Conservation (phyloP, 2,888 invertebrate species). For the Eustalomyia histrio region DNA sequence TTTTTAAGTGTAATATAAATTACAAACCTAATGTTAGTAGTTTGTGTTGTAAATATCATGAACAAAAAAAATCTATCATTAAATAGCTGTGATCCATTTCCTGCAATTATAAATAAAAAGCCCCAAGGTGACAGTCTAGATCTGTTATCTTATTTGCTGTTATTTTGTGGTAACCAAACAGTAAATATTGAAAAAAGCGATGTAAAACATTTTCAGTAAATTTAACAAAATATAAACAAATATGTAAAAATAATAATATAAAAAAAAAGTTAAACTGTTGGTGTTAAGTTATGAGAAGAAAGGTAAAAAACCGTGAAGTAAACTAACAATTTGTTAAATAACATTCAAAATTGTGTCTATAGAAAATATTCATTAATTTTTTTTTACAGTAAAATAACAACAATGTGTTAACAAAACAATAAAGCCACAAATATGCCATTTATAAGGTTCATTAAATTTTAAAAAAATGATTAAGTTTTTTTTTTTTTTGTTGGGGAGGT, state of each 20-base stretch:
- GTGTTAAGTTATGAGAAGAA: not conserved
- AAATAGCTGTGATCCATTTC: conserved; percentile 29
- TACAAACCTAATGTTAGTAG: no score
- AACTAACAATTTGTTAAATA: not conserved
- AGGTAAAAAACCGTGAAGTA: not conserved
- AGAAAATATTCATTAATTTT: not conserved
- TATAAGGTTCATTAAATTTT: conserved; percentile 7
- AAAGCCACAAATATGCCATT: not conserved
- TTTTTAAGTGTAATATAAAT: no score
- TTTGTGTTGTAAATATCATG: no score
- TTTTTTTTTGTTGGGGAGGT: not conserved
- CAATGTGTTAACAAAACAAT: not conserved
- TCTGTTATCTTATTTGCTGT: conserved; percentile 1
- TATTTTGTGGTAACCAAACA: not conserved
- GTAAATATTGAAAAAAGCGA: not conserved
- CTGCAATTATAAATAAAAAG: conserved; percentile 36
- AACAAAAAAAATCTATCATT: not conserved
- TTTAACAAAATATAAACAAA: not conserved
- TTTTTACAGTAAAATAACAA: not conserved
- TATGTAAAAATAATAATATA: not conserved
- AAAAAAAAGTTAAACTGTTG: not conserved
- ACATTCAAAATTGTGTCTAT: not conserved
- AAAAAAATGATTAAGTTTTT: conserved; percentile 3
- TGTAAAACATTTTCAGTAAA: not conserved
- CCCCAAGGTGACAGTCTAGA: conserved; percentile 24